Evolutionary conservation across 2,888 invertebrate species (phyloP).

Genomic region (Charanyca ferruginea): DNA sequence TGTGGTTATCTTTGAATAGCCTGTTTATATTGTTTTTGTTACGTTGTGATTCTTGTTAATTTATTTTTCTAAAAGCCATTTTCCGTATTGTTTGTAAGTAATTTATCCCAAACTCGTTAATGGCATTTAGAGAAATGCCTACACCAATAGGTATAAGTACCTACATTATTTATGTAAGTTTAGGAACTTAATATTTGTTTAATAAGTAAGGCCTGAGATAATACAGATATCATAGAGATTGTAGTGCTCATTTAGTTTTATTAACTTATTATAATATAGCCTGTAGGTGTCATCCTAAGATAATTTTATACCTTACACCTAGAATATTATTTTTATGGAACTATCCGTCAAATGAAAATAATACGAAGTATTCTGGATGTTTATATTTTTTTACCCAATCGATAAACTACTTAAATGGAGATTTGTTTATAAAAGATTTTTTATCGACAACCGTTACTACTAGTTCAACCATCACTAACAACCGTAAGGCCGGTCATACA

Average conservation of each 20-base stretch:
- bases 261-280: conserved; percentile 58
- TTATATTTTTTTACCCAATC: conserved; percentile 1
- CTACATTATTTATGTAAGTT: conserved; percentile 49
- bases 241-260: conserved; percentile 69
- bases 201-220: conserved; percentile 54
- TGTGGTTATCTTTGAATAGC: conserved; percentile 17
- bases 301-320: conserved; percentile 57
- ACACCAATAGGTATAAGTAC: conserved; percentile 35
- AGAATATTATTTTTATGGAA: conserved; percentile 31
- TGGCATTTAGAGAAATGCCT: conserved; percentile 62
- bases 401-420: background rate
- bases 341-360: background rate
- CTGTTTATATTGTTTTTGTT: conserved; percentile 32
- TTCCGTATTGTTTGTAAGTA: conserved; percentile 30
- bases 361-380: background rate
- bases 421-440: conserved; percentile 2
- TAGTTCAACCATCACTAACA: conserved; percentile 8
- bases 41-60: conserved; percentile 35
- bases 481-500: too few relatives aligned
- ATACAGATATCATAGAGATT: conserved; percentile 60
- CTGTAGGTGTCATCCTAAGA: conserved; percentile 54
- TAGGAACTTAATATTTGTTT: conserved; percentile 46
- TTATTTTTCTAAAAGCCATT: conserved; percentile 54
- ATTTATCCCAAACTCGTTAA: conserved; percentile 51
- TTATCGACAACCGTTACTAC: background rate